Conservation (phyloP, 2,888 invertebrate species). For the Meiosimyza decipiens region DNA sequence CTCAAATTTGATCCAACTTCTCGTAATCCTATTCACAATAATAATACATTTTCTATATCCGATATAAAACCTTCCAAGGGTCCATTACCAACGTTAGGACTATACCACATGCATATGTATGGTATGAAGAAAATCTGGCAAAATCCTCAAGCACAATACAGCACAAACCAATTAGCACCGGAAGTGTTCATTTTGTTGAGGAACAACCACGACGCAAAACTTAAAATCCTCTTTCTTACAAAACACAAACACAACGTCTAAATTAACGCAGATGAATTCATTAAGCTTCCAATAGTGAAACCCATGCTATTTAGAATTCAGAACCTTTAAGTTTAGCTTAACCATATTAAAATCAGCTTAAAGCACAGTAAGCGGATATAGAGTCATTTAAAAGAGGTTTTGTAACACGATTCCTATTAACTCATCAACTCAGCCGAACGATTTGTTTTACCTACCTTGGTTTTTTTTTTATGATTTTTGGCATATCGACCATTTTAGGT, state of each 20-base stretch:
- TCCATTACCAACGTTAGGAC: no score
- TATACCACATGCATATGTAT: no score
- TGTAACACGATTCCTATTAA: slow-evolving; percentile 66
- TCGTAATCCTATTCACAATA: no score
- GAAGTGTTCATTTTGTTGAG: background rate
- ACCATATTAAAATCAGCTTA: background rate
- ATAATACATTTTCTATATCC: no score
- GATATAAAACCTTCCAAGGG: no score
- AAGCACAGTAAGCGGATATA: slow-evolving; percentile 13
- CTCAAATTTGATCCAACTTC: no score
- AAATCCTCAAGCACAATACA: no score
- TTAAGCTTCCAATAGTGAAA: background rate
- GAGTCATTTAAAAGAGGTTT: slow-evolving; percentile 12
- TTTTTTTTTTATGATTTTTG: slow-evolving; percentile 18
- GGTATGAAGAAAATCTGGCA: no score
- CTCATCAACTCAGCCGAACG: slow-evolving; percentile 58
- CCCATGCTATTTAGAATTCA: background rate
- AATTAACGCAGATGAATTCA: slow-evolving; percentile 4
- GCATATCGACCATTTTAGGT: background rate
- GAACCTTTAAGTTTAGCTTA: background rate
- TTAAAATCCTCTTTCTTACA: background rate
- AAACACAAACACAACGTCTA: background rate
- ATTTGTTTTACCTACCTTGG: slow-evolving; percentile 22
- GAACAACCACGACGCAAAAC: background rate
- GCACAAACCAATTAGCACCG: background rate